Evolutionary conservation across 2,888 invertebrate genomes (phyloP), one percentile per base, ranked within the genome.

Genomic region (Tridacna gigas): DNA sequence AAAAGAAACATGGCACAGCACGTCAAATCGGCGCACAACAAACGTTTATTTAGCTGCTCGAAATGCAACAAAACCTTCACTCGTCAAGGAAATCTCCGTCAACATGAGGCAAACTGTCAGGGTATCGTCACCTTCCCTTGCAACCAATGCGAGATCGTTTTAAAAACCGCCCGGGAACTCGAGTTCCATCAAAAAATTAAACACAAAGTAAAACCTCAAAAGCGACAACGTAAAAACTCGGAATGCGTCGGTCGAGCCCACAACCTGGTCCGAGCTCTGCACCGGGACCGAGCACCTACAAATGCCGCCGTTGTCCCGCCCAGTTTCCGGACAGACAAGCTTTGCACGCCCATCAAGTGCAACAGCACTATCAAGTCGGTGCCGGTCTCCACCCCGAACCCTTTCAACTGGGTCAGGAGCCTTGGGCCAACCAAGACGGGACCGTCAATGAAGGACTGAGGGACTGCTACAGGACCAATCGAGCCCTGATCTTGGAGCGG

Each of bases 401-500:
- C 20, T 82, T 77, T 37, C 25, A 11, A 0, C 25, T 25, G 37
- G 12, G 78, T 61, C 74, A 74, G 28, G 77, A 77, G 47, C 82
- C 82, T n/a, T 82, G 82, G 82, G 18, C 74, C 18, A 51, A 60
- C 37, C 56, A 48, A 5, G 67, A 80, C 26, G 76, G 77, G 0
- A 28, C 37, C 9, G 67, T 71, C 1, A 69, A 80, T 47, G 77
- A 81, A 37, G 82, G 65, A 22, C 51, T 77, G 4, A 65, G 82
- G 20, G 74, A 77, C 22, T 77, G 77, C 20, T 82, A 82, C 61
- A 1, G 26, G 3, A 78, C 67, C 51, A 78, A 82, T 51, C 37
- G 74, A 67, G 22, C 82, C 25, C 45, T 82, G 20, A 76, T 80
- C 18, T 76, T 80, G 65, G 74, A 77, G 45, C 74, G 67, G 18